A percentile compares a stretch with the other conserved stretches of the same genome.
phyloP scores from a whole-genome alignment of 1,140 invertebrate genomes.

The Chironomus striatipennis region DNA sequence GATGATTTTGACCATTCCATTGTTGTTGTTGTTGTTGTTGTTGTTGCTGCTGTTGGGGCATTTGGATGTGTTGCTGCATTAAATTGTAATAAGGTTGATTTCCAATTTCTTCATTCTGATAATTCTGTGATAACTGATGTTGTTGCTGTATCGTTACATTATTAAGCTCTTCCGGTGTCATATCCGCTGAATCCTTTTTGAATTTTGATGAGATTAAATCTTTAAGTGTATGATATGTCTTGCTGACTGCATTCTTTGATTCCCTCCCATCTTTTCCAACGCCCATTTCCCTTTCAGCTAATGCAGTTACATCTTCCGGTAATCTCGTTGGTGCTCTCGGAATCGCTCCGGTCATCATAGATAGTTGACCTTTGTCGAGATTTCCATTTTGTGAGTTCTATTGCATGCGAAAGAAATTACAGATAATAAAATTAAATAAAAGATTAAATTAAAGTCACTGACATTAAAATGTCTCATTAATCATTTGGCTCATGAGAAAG shows the following conservation, averaged over 20 bases:
- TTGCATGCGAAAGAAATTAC: slow-evolving; percentile 28
- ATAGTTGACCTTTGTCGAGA: slow-evolving; percentile 27
- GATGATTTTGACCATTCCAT: slow-evolving; percentile 30
- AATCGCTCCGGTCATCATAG: slow-evolving; percentile 36
- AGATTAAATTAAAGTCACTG: too few relatives aligned
- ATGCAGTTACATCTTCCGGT: slow-evolving; percentile 43
- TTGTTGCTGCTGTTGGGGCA: slow-evolving; percentile 31
- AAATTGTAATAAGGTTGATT: slow-evolving; percentile 1
- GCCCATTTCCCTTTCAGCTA: slow-evolving; percentile 41
- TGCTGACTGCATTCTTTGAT: slow-evolving; percentile 54
- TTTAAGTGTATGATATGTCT: slow-evolving; percentile 74
- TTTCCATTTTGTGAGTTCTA: slow-evolving; percentile 39
- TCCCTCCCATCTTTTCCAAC: slow-evolving; percentile 41
- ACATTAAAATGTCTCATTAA: too few relatives aligned
- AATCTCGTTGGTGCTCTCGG: slow-evolving; percentile 41
- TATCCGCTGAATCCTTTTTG: slow-evolving; percentile 49
- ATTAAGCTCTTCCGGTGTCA: slow-evolving; percentile 49
- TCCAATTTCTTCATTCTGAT: slow-evolving; percentile 24
- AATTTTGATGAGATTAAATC: slow-evolving; percentile 77
- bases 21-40: slow-evolving; percentile 44
- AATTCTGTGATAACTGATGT: slow-evolving; percentile 36
- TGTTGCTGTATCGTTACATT: slow-evolving; percentile 46
- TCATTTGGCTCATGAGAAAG: too few relatives aligned
- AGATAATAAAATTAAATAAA: not conserved
- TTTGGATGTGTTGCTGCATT: not conserved